Percentiles rank a stretch among this genome's conserved stretches.
Evolutionary conservation across 2,888 invertebrate species (phyloP).

Genomic region (Belgica antarctica): DNA sequence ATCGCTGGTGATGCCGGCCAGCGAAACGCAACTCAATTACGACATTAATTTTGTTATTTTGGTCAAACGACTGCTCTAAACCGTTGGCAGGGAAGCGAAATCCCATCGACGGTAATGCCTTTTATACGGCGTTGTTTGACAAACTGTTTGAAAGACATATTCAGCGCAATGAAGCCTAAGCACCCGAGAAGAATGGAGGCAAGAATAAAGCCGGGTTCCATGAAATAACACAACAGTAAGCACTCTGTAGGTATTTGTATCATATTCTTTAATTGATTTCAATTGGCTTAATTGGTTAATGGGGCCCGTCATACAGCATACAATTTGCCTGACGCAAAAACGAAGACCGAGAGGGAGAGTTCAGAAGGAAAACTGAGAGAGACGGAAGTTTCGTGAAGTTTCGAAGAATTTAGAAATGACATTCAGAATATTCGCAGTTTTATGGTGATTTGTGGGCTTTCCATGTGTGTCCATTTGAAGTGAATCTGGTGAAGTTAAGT

Average conservation of each 20-base stretch:
- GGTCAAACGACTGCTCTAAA: slow-evolving; percentile 1
- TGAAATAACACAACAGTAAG: slow-evolving; percentile 23
- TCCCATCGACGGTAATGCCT: slow-evolving; percentile 8
- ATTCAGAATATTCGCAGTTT: too few relatives aligned
- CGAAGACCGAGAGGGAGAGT: slow-evolving; percentile 6
- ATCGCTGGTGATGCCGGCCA: neutral
- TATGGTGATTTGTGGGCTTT: too few relatives aligned
- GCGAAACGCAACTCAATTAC: slow-evolving; percentile 11
- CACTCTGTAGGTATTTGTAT: slow-evolving; percentile 43
- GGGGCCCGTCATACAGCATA: slow-evolving; percentile 44
- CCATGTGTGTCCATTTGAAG: too few relatives aligned
- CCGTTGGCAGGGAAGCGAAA: neutral
- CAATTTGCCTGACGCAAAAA: slow-evolving; percentile 10
- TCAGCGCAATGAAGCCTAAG: neutral
- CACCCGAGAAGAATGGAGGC: neutral
- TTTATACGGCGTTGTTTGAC: too few relatives aligned
- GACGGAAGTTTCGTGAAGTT: too few relatives aligned
- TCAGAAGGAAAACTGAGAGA: neutral
- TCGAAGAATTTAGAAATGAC: too few relatives aligned
- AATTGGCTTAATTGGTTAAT: slow-evolving; percentile 48
- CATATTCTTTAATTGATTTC: slow-evolving; percentile 48
- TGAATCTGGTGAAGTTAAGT: too few relatives aligned
- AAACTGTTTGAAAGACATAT: slow-evolving; percentile 6
- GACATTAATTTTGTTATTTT: neutral
- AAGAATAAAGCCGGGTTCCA: slow-evolving; percentile 11